These are phyloP conservation scores for Dinoponera quadriceps DNA, from an alignment of 1,140 invertebrate genomes.

Conservation along the genomic window DNA sequence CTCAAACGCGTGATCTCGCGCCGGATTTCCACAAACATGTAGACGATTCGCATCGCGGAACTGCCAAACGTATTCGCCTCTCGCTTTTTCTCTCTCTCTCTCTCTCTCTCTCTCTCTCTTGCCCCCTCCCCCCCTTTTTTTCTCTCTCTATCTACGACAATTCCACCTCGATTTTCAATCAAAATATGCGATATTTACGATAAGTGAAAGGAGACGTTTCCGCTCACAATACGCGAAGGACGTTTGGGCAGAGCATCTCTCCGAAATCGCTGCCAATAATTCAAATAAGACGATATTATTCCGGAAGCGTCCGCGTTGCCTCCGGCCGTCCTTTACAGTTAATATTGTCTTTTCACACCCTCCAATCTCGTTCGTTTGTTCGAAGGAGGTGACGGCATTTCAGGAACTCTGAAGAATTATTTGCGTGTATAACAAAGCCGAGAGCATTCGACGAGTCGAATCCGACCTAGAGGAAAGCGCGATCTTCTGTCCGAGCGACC, in stretches of 20 bases:
- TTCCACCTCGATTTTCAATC: slow-evolving; percentile 5
- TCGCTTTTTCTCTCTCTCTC: neutral
- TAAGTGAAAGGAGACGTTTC: slow-evolving; percentile 13
- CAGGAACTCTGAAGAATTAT: slow-evolving; percentile 19
- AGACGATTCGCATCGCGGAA: slow-evolving; percentile 25
- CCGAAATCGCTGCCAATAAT: slow-evolving; percentile 13
- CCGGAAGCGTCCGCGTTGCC: neutral
- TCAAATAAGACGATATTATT: slow-evolving; percentile 23
- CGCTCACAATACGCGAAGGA: neutral
- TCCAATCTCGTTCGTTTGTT: neutral
- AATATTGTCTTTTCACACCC: slow-evolving; percentile 53
- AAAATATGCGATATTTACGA: slow-evolving; percentile 35
- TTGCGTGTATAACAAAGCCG: slow-evolving; percentile 38
- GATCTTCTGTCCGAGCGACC: slow-evolving; percentile 45
- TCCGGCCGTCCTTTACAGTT: slow-evolving; percentile 8
- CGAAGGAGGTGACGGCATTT: neutral
- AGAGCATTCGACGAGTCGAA: neutral
- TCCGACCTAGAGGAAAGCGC: slow-evolving; percentile 32
- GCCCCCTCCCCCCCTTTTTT: no score
- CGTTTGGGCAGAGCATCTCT: slow-evolving; percentile 1
- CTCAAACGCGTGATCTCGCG: slow-evolving; percentile 18
- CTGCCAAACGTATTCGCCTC: neutral
- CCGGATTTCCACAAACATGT: slow-evolving; percentile 36
- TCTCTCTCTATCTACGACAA: neutral
- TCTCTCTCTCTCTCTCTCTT: slow-evolving; percentile 10